Evolutionary conservation across 2,797 vertebrate genomes (phyloP).

Genomic region (Melanotaenia pygmaea): DNA sequence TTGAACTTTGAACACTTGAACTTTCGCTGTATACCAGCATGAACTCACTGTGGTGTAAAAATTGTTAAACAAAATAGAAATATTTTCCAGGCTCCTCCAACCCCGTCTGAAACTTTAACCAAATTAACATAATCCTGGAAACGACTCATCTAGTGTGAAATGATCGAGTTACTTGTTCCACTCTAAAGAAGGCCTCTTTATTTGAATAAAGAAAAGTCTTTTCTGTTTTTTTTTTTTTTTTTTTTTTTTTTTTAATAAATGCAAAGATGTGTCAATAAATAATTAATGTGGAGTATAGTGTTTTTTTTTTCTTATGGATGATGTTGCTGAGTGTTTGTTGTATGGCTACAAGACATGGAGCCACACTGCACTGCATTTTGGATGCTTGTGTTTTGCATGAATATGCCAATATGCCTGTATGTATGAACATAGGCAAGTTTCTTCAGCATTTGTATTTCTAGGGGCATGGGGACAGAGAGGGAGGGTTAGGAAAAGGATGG

Average conservation of each 20-base stretch:
- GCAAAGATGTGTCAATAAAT: conserved; percentile 8
- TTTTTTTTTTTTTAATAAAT: conserved; percentile 29
- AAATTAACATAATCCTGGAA: background rate
- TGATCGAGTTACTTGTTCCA: background rate
- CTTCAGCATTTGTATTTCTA: conserved; percentile 54
- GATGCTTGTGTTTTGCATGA: conserved; percentile 7
- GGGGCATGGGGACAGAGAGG: conserved; percentile 30
- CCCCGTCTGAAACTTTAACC: background rate
- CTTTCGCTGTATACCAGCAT: background rate
- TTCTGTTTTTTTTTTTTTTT: conserved; percentile 28
- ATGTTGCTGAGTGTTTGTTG: background rate
- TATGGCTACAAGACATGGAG: background rate
- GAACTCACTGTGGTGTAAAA: no score
- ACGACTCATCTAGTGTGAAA: background rate
- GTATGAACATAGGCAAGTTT: conserved; percentile 27
- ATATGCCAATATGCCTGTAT: background rate
- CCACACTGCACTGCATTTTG: background rate
- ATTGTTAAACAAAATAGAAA: background rate
- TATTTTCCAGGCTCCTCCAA: background rate
- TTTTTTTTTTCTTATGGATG: conserved; percentile 15
- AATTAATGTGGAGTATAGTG: background rate
- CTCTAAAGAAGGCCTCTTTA: background rate
- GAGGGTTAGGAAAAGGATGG: conserved; percentile 20
- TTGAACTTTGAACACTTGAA: no score
- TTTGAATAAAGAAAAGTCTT: background rate